These are phyloP conservation scores for Thalassoma bifasciatum DNA, from an alignment of 2,113 vertebrate species.

Conservation along the genomic window DNA sequence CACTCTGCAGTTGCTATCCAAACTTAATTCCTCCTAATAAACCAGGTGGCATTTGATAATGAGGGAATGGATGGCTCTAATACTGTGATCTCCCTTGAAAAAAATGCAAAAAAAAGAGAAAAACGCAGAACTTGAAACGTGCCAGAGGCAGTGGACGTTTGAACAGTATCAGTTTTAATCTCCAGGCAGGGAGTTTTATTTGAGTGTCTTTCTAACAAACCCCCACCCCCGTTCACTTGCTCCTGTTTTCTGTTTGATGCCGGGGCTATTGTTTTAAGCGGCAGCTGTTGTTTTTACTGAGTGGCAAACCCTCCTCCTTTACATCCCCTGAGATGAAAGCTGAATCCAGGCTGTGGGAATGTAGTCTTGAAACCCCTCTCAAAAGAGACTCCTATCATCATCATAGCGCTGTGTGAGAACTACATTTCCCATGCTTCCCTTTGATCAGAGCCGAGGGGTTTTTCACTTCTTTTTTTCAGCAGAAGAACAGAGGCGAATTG, in stretches of 20 bases:
- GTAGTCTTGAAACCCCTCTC: conserved; percentile 71
- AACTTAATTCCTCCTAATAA: conserved; percentile 11
- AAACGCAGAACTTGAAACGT: conserved; percentile 47
- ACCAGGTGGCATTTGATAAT: conserved; percentile 25
- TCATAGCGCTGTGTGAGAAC: conserved; percentile 72
- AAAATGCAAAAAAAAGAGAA: conserved; percentile 26
- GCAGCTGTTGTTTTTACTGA: conserved; percentile 79
- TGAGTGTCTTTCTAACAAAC: conserved; percentile 56
- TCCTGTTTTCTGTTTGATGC: conserved; percentile 68
- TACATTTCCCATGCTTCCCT: conserved; percentile 79
- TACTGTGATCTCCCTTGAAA: conserved; percentile 10
- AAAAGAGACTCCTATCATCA: conserved; percentile 71
- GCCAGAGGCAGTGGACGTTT: conserved; percentile 60
- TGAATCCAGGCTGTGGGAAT: conserved; percentile 68
- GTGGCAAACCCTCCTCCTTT: conserved; percentile 69
- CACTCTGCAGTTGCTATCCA: conserved; percentile 4
- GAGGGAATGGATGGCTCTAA: conserved; percentile 15
- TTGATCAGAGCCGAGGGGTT: conserved; percentile 69
- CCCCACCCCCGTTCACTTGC: conserved; percentile 16
- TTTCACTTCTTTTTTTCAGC: conserved; percentile 37
- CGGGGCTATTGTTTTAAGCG: conserved; percentile 76
- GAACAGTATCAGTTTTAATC: conserved; percentile 60
- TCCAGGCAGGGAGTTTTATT: conserved; percentile 62
- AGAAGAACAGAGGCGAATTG: conserved; percentile 38
- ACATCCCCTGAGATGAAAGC: conserved; percentile 81